These are phyloP conservation scores for Hirtodrosophila trivittata DNA, from an alignment of 2,888 invertebrate species.

Conservation along the genomic window DNA sequence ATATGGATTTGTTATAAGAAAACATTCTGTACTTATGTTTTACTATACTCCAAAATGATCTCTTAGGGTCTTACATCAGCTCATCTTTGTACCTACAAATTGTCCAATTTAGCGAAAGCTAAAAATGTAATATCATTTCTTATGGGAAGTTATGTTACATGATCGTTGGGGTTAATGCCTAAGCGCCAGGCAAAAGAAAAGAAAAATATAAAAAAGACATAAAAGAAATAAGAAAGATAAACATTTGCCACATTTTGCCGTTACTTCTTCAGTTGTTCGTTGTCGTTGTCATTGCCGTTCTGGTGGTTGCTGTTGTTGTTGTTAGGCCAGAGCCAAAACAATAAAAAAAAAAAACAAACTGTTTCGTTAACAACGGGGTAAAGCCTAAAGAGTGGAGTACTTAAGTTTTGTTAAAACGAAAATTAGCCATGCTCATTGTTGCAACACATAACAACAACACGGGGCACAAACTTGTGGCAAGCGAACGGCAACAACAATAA, in stretches of 20 bases:
- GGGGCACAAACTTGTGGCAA: slow-evolving; percentile 65
- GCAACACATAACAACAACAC: slow-evolving; percentile 62
- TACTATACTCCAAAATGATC: background rate
- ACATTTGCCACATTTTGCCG: slow-evolving; percentile 6
- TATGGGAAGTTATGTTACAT: slow-evolving; percentile 29
- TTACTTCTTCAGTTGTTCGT: slow-evolving; percentile 25
- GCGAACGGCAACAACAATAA: slow-evolving; percentile 45
- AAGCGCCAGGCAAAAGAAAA: slow-evolving; percentile 46
- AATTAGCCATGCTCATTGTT: slow-evolving; percentile 77
- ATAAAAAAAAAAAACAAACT: slow-evolving; percentile 31
- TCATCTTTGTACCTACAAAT: slow-evolving; percentile 28
- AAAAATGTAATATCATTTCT: slow-evolving; percentile 26
- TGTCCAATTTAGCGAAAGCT: slow-evolving; percentile 33
- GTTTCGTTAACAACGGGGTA: slow-evolving; percentile 63
- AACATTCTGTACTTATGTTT: no score
- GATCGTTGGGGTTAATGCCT: slow-evolving; percentile 41
- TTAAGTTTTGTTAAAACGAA: slow-evolving; percentile 74
- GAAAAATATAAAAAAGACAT: background rate
- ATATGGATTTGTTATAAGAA: no score
- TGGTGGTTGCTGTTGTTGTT: slow-evolving; percentile 34
- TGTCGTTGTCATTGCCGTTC: slow-evolving; percentile 28
- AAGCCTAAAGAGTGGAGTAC: slow-evolving; percentile 64
- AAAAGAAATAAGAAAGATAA: slow-evolving; percentile 33
- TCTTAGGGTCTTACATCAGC: background rate
- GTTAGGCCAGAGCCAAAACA: slow-evolving; percentile 25